Base-by-base conservation (phyloP, 2,113 vertebrate species). In the Solenodon paradoxus region DNA sequence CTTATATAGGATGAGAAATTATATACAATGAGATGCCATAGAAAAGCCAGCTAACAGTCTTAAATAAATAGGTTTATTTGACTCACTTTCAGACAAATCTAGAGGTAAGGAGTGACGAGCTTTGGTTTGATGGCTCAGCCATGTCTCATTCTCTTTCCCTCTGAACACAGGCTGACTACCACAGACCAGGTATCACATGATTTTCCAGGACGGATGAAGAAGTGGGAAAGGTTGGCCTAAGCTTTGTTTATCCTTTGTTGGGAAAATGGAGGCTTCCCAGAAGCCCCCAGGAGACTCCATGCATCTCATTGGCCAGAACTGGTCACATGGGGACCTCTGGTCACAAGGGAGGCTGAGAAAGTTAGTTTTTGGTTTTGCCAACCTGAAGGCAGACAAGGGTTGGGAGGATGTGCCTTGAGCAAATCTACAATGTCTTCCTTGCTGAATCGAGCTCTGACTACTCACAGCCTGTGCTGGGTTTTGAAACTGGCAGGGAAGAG, bases 11-110 rank as follows among this genome's bases (percentile, higher is more conserved):
- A 63, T 42, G 68, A 75, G 85, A 78, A 68, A 20, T 4, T 82
- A 6, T 71, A 57, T 10, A 45, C 26, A 61, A 30, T 84, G 74
- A 51, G 11, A 45, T 79, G 55, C 82, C 35, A 51, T 45, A 82
- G 47, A 71, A 83, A 93, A 72, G 47, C 26, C 28, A 71, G 61
- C 32, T 77, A 69, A 81, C 19, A 19, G 47, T n/a, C 55, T 38
- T 83, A 83, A 83, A 30, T 71, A 69, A 93, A 87, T 32, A 88
- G 45, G 35, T 87, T 93, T 75, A n/a, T 69, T 82, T 26, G 82
- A 68, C 69, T 81, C 40, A 69, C 20, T 85, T 87, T 53, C 28
- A 51, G 57, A 85, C n/a, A 72, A 17, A 20, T 78, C 77, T 77
- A 20, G 40, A 79, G 5, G 55, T 45, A 72, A 35, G 35, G 26